Percentiles rank a stretch among this genome's conserved stretches.
These are phyloP conservation scores for Brachyopa scutellaris DNA, from an alignment of 2,888 invertebrate genomes.

Conservation along the genomic window DNA sequence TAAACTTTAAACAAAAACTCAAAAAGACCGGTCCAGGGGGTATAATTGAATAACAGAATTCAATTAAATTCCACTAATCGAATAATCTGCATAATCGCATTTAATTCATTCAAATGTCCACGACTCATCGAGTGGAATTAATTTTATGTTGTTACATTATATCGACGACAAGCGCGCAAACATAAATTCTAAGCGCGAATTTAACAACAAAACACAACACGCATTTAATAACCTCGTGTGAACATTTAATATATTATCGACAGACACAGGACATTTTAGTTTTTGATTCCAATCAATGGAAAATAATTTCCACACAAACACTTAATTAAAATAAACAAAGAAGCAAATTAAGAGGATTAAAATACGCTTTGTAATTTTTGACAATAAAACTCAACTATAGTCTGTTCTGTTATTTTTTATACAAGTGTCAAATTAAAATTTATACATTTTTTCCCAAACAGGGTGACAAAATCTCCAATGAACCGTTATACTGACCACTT, in stretches of 20 bases:
- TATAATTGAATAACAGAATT: constrained; percentile 16
- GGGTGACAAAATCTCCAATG: not conserved
- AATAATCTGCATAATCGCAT: constrained; percentile 40
- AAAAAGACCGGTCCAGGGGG: not conserved
- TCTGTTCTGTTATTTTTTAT: not conserved
- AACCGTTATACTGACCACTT: not conserved
- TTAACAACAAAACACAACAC: not conserved
- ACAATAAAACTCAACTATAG: no score
- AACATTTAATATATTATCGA: constrained; percentile 28
- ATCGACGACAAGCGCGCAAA: not conserved
- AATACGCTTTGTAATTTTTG: no score
- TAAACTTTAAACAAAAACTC: constrained; percentile 7
- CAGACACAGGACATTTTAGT: not conserved
- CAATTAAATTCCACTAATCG: constrained; percentile 39
- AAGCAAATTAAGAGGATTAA: not conserved
- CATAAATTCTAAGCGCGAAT: not conserved
- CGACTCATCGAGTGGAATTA: constrained; percentile 37
- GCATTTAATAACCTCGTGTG: constrained; percentile 8
- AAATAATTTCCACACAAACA: not conserved
- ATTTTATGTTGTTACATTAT: no score
- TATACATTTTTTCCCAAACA: not conserved
- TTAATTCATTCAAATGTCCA: constrained; percentile 31
- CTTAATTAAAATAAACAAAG: not conserved
- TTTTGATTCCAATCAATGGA: constrained; percentile 6
- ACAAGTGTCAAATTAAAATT: not conserved